These are phyloP conservation scores for Pocillopora verrucosa DNA, from an alignment of 64 coral and sea anemone species.

Conservation along the genomic window DNA sequence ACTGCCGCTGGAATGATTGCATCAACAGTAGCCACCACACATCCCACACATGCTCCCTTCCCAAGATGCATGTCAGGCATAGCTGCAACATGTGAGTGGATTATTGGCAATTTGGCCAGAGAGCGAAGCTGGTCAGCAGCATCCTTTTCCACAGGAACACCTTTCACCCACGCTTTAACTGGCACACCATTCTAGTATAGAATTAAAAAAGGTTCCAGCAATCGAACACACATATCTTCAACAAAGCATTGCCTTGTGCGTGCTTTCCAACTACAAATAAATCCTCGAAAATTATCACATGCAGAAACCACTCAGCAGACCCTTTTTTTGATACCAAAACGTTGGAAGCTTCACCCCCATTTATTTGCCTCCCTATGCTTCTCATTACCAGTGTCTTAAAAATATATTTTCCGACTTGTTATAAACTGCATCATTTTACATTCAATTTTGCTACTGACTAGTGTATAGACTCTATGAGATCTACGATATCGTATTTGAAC, in stretches of 20 bases:
- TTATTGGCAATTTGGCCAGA: conserved; percentile 74
- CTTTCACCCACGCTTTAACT: conserved; percentile 79
- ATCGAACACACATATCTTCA: not conserved
- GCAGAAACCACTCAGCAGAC: too few species aligned
- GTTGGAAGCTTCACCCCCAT: too few species aligned
- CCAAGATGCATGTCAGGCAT: conserved; percentile 94
- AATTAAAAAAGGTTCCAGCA: not conserved
- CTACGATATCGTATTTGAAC: too few species aligned
- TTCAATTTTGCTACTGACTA: too few species aligned
- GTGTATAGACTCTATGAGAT: too few species aligned
- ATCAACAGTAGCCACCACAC: conserved; percentile 79
- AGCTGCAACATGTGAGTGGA: conserved; percentile 90
- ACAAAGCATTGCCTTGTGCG: not conserved
- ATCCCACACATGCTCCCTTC: conserved; percentile 84
- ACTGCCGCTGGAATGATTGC: conserved; percentile 87
- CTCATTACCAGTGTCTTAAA: too few species aligned
- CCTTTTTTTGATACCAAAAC: too few species aligned
- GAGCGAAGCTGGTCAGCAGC: conserved; percentile 68
- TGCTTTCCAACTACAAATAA: too few species aligned
- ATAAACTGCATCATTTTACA: too few species aligned
- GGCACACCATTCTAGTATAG: conserved; percentile 57
- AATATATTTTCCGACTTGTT: too few species aligned
- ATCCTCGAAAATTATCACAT: too few species aligned
- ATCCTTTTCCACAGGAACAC: conserved; percentile 83
- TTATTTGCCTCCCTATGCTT: too few species aligned